These are phyloP conservation scores for Cantharis lateralis DNA, from an alignment of 2,888 invertebrate species.

Conservation along the genomic window DNA sequence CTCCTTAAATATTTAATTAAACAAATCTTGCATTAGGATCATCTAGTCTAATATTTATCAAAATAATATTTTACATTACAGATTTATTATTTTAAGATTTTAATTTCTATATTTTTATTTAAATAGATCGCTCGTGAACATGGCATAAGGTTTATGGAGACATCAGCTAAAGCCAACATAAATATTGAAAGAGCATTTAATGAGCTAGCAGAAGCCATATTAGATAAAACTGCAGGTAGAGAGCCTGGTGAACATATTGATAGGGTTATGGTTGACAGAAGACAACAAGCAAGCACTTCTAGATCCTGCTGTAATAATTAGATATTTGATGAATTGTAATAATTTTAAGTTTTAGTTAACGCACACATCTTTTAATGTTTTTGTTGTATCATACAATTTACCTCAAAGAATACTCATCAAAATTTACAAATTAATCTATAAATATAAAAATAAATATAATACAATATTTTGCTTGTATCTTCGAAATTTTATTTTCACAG, in stretches of 20 bases:
- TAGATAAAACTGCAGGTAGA: slow-evolving; percentile 86
- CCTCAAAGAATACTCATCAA: background rate
- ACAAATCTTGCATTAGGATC: too few relatives aligned
- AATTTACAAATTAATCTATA: background rate
- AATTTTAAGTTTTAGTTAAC: background rate
- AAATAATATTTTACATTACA: too few relatives aligned
- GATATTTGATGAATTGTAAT: slow-evolving; percentile 7
- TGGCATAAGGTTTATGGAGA: slow-evolving; percentile 96
- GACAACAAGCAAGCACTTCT: slow-evolving; percentile 66
- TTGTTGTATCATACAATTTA: background rate
- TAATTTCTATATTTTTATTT: background rate
- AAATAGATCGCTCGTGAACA: slow-evolving; percentile 93
- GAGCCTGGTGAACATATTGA: slow-evolving; percentile 79
- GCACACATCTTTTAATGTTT: background rate
- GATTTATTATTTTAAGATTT: background rate
- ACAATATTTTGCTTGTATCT: background rate
- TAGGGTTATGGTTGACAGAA: slow-evolving; percentile 74
- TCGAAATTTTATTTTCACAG: background rate
- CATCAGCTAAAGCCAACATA: slow-evolving; percentile 95
- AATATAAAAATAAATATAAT: background rate
- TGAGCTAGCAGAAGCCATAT: slow-evolving; percentile 91
- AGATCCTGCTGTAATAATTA: slow-evolving; percentile 61
- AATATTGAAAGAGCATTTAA: slow-evolving; percentile 96
- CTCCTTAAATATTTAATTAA: too few relatives aligned
- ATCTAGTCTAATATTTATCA: too few relatives aligned